Conservation (phyloP, 2,797 vertebrate species). For the Bothrops alternatus region DNA sequence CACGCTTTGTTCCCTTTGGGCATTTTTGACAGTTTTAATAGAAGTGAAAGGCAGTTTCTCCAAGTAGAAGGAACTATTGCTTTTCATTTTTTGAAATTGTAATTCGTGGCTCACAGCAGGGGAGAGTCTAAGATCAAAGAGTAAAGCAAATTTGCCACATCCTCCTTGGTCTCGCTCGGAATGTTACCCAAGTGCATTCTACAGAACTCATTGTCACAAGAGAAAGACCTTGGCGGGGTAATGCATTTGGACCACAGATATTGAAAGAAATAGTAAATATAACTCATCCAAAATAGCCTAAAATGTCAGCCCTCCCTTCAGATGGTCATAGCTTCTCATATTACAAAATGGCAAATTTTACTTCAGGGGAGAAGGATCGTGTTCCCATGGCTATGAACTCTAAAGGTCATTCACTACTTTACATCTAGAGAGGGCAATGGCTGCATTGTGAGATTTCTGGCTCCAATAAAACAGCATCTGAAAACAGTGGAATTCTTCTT, state of each 20-base stretch:
- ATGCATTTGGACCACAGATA: constrained; percentile 36
- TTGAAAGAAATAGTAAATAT: constrained; percentile 45
- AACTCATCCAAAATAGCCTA: constrained; percentile 50
- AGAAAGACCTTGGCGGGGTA: constrained; percentile 24
- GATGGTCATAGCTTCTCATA: constrained; percentile 36
- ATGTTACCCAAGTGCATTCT: constrained; percentile 18
- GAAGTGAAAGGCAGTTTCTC: constrained; percentile 60
- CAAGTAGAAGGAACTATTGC: constrained; percentile 38
- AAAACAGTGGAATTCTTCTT: constrained; percentile 6
- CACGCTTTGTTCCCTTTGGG: constrained; percentile 60
- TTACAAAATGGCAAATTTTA: constrained; percentile 46
- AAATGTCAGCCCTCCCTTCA: constrained; percentile 44
- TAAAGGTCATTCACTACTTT: constrained; percentile 15
- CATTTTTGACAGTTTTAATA: constrained; percentile 64
- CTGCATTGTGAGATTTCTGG: not conserved
- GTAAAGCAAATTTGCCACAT: constrained; percentile 25
- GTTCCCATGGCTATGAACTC: constrained; percentile 6
- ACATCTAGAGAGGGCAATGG: constrained; percentile 16
- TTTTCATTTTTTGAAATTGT: constrained; percentile 44
- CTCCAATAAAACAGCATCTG: constrained; percentile 3
- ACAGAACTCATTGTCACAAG: not conserved
- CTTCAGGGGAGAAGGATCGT: constrained; percentile 10
- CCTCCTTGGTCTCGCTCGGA: constrained; percentile 28
- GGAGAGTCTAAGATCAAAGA: constrained; percentile 16
- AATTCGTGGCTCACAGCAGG: constrained; percentile 38